Conservation (phyloP, 2,888 invertebrate species). For the Panzeria rudis region DNA sequence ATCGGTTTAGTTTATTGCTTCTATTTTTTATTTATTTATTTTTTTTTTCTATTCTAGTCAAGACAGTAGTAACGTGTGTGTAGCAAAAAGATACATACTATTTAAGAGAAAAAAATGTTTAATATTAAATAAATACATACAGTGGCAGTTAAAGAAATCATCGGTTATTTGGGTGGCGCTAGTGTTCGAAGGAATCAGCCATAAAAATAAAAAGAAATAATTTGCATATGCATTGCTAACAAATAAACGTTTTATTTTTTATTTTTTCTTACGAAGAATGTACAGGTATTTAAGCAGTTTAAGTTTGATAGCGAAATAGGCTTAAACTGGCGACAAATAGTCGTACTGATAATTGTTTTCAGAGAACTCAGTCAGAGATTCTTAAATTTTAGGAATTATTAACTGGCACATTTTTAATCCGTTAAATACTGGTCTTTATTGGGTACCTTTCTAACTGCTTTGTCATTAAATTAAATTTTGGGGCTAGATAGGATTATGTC, state of each 20-base stretch:
- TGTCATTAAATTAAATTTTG: too few relatives aligned
- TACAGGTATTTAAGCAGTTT: neutral
- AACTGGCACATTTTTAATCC: neutral
- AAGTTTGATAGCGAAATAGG: constrained; percentile 35
- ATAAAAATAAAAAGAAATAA: constrained; percentile 33
- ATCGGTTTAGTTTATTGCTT: constrained; percentile 68
- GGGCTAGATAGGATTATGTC: too few relatives aligned
- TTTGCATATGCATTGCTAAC: constrained; percentile 55
- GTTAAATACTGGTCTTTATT: too few relatives aligned
- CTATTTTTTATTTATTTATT: constrained; percentile 37
- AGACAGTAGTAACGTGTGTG: constrained; percentile 37
- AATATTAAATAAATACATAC: constrained; percentile 34
- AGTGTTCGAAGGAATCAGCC: constrained; percentile 13
- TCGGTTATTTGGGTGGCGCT: constrained; percentile 70
- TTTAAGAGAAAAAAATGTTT: constrained; percentile 7
- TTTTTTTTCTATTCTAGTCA: constrained; percentile 31
- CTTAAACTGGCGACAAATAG: constrained; percentile 75
- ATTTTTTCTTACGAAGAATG: constrained; percentile 1
- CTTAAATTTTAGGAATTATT: constrained; percentile 3
- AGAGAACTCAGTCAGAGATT: constrained; percentile 36
- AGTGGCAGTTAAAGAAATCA: constrained; percentile 68
- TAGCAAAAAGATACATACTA: constrained; percentile 11
- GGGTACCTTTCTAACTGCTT: too few relatives aligned
- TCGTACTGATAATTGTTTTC: constrained; percentile 77
- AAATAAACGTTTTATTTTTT: constrained; percentile 43